Evolutionary conservation across 1,140 invertebrate genomes (phyloP), one percentile per base, ranked within the genome.

Genomic region (Sipha flava): DNA sequence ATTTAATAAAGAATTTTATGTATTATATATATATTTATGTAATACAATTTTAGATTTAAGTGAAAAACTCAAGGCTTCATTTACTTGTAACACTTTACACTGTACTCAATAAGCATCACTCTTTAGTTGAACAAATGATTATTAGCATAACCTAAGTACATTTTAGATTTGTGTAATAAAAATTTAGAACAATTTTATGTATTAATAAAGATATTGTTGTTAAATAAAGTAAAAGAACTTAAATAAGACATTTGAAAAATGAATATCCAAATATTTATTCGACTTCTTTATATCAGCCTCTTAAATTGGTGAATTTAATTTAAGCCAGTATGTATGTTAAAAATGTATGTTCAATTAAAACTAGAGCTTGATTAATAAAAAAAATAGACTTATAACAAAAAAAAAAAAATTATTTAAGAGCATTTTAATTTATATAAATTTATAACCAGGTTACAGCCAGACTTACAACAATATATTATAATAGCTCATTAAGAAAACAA

Each of bases 1-100:
- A 7, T 21, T 34, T 75, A 72, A 72, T 31, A 34, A 14, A 75
- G 1, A 75, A 37, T 54, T 29, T 49, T 29, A 18, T 70, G 16
- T 47, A 54, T 18, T 37, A 75, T 37, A 54, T 21, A 75, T 21
- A 52, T 52, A n/a, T n/a, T n/a, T 54, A 54, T 49, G 31, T 31
- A 52, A 26, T 68, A 26, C 40, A 45, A 7, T 29, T 29, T 70
- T 54, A 75, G 70, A 75, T 75, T n/a, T 75, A 75, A 75, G 47
- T 75, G 21, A 23, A 34, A 31, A 73, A 37, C 18, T 52, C 21
- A 34, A 54, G 16, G 31, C 31, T 54, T 73, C 34, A 75, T 34
- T 75, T 75, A 12, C 54, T 75, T 75, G 47, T 75, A 37, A 47
- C 43, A 70, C 12, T 23, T 45, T 26, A 68, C 37, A 68, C 26